Evolutionary conservation across 2,113 vertebrate species (phyloP), one percentile per base, ranked within the genome.

Genomic region (Cyphomyrus plagiostoma): DNA sequence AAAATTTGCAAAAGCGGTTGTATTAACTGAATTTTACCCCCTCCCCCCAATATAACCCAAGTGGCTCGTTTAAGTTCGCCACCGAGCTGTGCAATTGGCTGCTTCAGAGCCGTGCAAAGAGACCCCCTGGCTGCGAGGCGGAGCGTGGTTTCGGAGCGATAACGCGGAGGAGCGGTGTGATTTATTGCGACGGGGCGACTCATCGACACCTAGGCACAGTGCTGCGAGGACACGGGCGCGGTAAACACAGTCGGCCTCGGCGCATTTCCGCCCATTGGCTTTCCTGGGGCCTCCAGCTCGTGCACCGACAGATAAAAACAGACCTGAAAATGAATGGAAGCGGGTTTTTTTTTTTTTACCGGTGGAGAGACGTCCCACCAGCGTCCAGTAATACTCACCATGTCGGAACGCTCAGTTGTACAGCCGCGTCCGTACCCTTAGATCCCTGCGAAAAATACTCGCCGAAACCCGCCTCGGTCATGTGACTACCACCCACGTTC

Each of bases 371-470:
- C 42, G 74, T 10, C 13, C 13, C 74, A 8, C 74, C 1, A 39
- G 19, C 39, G 2, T 8, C 77, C 77, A 45, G 56, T 82, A 82
- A 82, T 21, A 90, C 92, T 92, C 90, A 92, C 92, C 92, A 92
- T 92, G 89, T 92, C 92, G 90, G 89, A 88, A 86, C 74, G 70
- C 87, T 88, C 89, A 48, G 45, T 8, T 45, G 26, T 9, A 82
- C 35, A 66, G 39, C 86, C 39, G 52, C 11, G 9, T 88, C 86
- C 77, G 70, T 84, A 58, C 30, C 52, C 88, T 74, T 52, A 11
- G 87, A 58, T 62, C 86, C 89, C 70, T 53, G 49, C 17, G 49
- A 82, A 88, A 70, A 90, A 88, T 26, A 45, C 87, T 49, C 26
- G 35, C 50, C 15, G 15, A 82, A 83, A 48, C 58, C 86, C 50